Base-by-base conservation (phyloP, 2,113 vertebrate genomes). In the Uropsilus gracilis region DNA sequence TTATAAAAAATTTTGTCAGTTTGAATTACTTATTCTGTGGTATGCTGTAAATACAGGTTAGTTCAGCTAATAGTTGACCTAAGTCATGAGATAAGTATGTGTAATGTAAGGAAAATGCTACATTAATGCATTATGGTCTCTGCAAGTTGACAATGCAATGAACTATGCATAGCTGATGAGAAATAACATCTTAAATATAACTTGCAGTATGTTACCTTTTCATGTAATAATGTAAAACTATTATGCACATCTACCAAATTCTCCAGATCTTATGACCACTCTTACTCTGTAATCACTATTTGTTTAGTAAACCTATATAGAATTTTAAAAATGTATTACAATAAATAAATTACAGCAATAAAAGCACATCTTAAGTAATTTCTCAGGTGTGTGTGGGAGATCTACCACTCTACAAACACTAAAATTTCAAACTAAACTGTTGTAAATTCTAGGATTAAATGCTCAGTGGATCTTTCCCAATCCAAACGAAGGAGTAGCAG, bases 271-370 rank as follows among this genome's bases (percentile, higher is more conserved):
- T 57, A 95, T 10, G 64, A 17, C 30, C 14, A 93, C 26, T 22
- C 46, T 55, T 55, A 55, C 53, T 75, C 34, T 64, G 8, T 64
- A 90, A 64, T 61, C n/a, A 78, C 14, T 80, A 78, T 64, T 75
- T 84, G 59, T 26, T 91, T 22, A 55, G n/a, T 81, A 77, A 64
- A 71, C 46, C 13, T 73, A 92, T 5, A 64, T 20, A 84, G 46
- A 73, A 63, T 63, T 30, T 12, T 8, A 24, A 30, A 32, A 63
- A 32, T 12, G 17, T 66, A n/a, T n/a, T n/a, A n/a, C n/a, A n/a
- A n/a, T n/a, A n/a, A n/a, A n/a, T n/a, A n/a, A n/a, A n/a, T n/a
- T 73, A 64, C 10, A 64, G 10, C 88, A 96, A 86, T 73, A 72
- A 76, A 95, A 88, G 39, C 24, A 91, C 66, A 57, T 3, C 13